Percentiles rank a stretch among this genome's conserved stretches.
Evolutionary conservation across 2,888 invertebrate species (phyloP).

Genomic region (Seladonia tumulorum): DNA sequence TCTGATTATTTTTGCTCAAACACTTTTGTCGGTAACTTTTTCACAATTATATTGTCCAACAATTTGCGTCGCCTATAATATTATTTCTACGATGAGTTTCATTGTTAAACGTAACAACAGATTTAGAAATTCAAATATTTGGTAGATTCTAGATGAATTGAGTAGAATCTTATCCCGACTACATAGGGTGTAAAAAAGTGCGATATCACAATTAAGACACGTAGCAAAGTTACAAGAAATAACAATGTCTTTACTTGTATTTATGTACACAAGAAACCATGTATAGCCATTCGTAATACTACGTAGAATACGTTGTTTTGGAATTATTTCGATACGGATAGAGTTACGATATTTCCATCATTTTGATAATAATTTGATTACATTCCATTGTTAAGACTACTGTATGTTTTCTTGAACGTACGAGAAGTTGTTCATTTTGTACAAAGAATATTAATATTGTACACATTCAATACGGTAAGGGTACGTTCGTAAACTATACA

Average conservation of each 20-base stretch:
- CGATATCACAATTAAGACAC: background rate
- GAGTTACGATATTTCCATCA: background rate
- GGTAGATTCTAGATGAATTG: background rate
- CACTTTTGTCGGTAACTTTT: background rate
- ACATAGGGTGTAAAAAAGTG: background rate
- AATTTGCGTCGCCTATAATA: background rate
- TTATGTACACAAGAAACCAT: background rate
- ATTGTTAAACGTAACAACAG: background rate
- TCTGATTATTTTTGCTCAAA: background rate
- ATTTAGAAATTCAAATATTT: background rate
- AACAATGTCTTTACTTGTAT: background rate
- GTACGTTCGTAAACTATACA: background rate
- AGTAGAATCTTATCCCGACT: background rate
- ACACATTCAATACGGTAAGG: background rate
- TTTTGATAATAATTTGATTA: constrained; percentile 1
- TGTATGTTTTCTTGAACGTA: background rate
- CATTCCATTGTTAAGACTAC: constrained; percentile 7
- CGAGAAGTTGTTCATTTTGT: background rate
- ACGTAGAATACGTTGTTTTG: background rate
- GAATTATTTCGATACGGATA: background rate
- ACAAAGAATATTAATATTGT: background rate
- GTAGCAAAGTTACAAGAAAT: background rate
- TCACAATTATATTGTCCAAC: background rate
- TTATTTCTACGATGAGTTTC: background rate
- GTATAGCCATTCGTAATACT: background rate